Evolutionary conservation across 2,888 invertebrate species (phyloP).

Genomic region (Podabrus alpinus): DNA sequence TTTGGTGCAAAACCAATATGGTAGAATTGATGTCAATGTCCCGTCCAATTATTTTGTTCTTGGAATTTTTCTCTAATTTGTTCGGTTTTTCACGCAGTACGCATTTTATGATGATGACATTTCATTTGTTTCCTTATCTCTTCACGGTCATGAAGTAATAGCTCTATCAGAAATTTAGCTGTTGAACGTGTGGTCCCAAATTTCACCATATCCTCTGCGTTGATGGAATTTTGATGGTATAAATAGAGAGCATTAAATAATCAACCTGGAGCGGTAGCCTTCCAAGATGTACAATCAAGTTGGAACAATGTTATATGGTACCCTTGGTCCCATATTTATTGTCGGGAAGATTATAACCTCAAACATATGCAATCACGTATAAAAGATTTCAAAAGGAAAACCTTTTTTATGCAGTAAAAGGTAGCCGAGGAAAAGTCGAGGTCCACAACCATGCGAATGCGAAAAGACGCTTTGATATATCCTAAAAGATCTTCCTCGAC

Average conservation of each 20-base stretch:
- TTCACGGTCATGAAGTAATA: background rate
- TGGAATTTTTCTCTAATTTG: background rate
- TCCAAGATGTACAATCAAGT: no score
- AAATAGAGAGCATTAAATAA: background rate
- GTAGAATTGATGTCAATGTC: background rate
- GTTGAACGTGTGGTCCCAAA: background rate
- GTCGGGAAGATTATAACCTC: no score
- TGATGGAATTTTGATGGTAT: background rate
- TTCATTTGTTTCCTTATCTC: background rate
- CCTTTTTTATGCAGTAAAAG: no score
- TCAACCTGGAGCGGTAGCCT: no score
- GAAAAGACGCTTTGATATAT: no score
- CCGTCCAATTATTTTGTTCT: background rate
- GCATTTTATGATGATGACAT: background rate
- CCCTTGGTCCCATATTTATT: no score
- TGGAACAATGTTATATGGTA: no score
- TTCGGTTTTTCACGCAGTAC: background rate
- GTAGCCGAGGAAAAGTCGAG: no score
- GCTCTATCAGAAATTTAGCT: background rate
- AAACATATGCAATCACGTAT: no score
- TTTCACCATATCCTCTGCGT: background rate
- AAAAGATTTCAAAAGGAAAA: no score
- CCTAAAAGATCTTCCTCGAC: no score
- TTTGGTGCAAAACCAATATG: background rate
- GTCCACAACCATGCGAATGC: no score